phyloP scores from a whole-genome alignment of 2,113 vertebrate genomes.

The Microcebus lehilahytsara region DNA sequence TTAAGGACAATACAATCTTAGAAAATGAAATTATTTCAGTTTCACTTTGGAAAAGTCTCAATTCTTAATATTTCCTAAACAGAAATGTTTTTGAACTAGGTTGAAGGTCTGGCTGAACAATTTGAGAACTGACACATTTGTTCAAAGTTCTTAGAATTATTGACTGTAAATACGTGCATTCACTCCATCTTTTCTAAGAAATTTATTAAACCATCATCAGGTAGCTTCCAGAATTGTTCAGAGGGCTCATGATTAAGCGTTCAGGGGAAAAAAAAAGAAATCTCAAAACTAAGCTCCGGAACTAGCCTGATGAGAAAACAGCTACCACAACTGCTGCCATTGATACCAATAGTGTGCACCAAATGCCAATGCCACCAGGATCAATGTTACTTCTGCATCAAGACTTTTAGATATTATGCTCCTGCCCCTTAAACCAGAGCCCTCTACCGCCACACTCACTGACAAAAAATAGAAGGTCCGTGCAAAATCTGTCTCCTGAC shows the following conservation, averaged over 20 bases:
- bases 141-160: not conserved
- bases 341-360: not conserved
- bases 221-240: not conserved
- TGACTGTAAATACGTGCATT: not conserved
- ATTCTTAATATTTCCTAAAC: not conserved
- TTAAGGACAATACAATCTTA: slow-evolving; percentile 28
- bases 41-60: slow-evolving; percentile 11
- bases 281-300: not conserved
- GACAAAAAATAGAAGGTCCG: not conserved
- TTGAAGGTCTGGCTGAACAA: not conserved
- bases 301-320: not conserved
- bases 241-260: not conserved
- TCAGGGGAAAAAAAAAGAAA: not conserved
- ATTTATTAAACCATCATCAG: not conserved
- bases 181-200: not conserved
- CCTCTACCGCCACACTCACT: not conserved
- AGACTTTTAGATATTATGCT: not conserved
- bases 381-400: not conserved
- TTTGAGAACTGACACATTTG: not conserved
- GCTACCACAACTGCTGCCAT: not conserved
- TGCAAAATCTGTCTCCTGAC: not conserved
- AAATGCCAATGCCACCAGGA: not conserved
- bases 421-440: not conserved
- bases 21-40: slow-evolving; percentile 36
- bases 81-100: not conserved